phyloP scores from a whole-genome alignment of 2,888 invertebrate species.

The Cheiracanthium punctorium region DNA sequence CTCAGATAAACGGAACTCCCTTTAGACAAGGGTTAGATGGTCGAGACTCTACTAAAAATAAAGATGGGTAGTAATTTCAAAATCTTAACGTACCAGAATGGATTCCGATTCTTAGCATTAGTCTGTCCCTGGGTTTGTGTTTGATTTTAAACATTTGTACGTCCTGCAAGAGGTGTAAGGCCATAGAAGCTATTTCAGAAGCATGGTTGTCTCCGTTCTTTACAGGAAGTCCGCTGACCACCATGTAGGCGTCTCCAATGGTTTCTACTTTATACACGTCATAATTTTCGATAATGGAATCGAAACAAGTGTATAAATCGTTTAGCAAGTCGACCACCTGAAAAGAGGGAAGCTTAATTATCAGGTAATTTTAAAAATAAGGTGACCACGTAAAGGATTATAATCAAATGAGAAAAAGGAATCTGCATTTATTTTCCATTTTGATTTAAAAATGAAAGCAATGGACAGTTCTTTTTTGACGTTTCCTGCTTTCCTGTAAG shows the following conservation, averaged over 20 bases:
- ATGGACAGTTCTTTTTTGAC: too few relatives aligned
- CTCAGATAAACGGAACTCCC: too few relatives aligned
- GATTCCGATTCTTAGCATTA: constrained; percentile 85
- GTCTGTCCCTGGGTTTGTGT: constrained; percentile 82
- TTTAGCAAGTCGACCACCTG: constrained; percentile 72
- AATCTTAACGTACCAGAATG: constrained; percentile 81
- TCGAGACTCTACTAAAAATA: too few relatives aligned
- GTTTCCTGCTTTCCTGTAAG: too few relatives aligned
- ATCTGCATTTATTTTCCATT: too few relatives aligned
- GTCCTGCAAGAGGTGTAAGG: constrained; percentile 83
- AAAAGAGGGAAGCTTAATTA: not conserved
- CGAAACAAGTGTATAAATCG: constrained; percentile 71
- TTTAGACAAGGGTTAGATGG: too few relatives aligned
- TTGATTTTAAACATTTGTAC: constrained; percentile 83
- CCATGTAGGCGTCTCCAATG: constrained; percentile 96
- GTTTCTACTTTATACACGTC: constrained; percentile 86
- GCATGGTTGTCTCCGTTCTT: constrained; percentile 85
- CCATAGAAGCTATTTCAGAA: constrained; percentile 87
- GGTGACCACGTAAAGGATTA: too few relatives aligned
- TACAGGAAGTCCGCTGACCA: constrained; percentile 84
- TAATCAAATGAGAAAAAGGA: too few relatives aligned
- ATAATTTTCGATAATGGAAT: constrained; percentile 70
- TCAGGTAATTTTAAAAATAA: too few relatives aligned
- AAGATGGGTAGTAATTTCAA: too few relatives aligned
- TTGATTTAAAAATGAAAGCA: too few relatives aligned